Evolutionary conservation across 2,113 vertebrate genomes (phyloP), one percentile per base, ranked within the genome.

Genomic region (Anoplopoma fimbria): DNA sequence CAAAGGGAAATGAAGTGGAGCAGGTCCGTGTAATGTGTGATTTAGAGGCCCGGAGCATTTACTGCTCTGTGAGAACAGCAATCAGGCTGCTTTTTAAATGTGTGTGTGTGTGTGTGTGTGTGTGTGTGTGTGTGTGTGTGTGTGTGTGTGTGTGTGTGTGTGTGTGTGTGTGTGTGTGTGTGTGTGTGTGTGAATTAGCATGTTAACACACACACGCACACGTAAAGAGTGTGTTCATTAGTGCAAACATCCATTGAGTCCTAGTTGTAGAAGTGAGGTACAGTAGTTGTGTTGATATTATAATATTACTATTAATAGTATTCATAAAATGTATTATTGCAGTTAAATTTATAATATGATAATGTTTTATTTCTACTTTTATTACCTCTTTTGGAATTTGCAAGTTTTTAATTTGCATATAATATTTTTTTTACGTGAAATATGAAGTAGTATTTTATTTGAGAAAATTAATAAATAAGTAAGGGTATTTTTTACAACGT

Each of bases 21-120:
- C 81, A 94, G 94, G 93, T 93, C 90, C 71, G 63, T 93, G 91
- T 90, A 92, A 93, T 89, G 86, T 93, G 91, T 83, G 91, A 90
- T 92, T 90, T 82, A 75, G 83, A 72, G 65, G 91, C 93, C 91
- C 49, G 68, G 42, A 92, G 93, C 92, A 85, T 88, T 77, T 69
- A 83, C 69, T 73, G 86, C 76, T 90, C 80, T 92, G n/a, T n/a
- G 89, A 88, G 87, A 90, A 23, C 69, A 65, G 85, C 74, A n/a
- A 77, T 83, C 81, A 79, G 45, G 55, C 77, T 69, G 79, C 81
- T 86, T 83, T 82, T 83, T 45, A 38, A 87, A 17, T 34, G 4
- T 83, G 86, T 72, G 76, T 45, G 49, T 45, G 51, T 71, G 49
- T 0, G 84, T 31, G 70, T 55, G 78, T 51, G 47, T 51, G 47